Evolutionary conservation across 2,888 invertebrate species (phyloP).

Genomic region (Stenchaetothrips biformis): DNA sequence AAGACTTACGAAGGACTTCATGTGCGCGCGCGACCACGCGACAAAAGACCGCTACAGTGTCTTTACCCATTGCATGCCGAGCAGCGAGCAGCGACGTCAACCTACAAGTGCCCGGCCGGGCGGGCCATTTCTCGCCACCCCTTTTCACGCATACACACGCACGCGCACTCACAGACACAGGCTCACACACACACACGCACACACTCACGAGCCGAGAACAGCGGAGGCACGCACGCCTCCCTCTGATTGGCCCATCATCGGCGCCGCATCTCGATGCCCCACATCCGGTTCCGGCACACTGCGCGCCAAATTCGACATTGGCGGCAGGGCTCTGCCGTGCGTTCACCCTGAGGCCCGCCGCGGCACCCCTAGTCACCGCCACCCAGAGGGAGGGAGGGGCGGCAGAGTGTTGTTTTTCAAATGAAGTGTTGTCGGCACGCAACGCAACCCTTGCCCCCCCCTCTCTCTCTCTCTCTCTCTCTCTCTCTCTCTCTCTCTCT

Average conservation of each 20-base stretch:
- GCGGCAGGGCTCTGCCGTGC: neutral
- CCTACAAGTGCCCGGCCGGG: neutral
- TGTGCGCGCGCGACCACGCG: neutral
- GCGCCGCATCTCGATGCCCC: no score
- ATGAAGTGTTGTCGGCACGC: constrained; percentile 18
- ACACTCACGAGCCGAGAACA: neutral
- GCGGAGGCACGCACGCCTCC: no score
- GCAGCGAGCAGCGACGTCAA: neutral
- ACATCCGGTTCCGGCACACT: no score
- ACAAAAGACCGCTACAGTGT: neutral
- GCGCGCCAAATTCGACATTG: no score
- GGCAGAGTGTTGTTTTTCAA: constrained; percentile 17
- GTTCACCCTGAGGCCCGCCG: neutral
- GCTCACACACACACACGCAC: neutral
- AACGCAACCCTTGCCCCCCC: constrained; percentile 16
- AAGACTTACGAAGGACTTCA: neutral
- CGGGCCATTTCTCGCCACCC: no score
- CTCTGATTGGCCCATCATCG: no score
- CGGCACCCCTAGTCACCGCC: no score
- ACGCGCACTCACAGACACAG: neutral
- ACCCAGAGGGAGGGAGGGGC: neutral
- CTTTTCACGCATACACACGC: neutral
- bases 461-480: neutral
- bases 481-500: no score
- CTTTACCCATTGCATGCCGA: neutral